A percentile compares a stretch with the other conserved stretches of the same genome.
Conservation (phyloP, 2,113 vertebrate species). For the Phalacrocorax carbo region DNA sequence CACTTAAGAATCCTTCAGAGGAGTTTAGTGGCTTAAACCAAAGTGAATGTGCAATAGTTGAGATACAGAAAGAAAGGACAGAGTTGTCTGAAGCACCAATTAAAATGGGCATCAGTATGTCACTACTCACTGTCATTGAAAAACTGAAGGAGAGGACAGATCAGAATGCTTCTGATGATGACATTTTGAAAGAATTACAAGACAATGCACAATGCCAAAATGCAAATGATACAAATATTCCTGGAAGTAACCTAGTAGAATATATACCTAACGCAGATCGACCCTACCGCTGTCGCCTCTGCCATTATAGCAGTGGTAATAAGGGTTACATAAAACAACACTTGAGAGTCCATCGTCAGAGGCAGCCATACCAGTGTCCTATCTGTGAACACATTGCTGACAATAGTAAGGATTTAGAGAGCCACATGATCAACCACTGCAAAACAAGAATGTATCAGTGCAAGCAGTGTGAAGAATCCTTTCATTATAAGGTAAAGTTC, state of each 20-base stretch:
- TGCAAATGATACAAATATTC: not conserved
- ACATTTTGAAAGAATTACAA: constrained; percentile 92
- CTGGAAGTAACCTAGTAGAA: constrained; percentile 82
- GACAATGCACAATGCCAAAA: constrained; percentile 90
- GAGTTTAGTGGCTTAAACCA: constrained; percentile 68
- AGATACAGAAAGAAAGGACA: constrained; percentile 74
- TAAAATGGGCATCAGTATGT: constrained; percentile 94
- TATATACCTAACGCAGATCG: constrained; percentile 83
- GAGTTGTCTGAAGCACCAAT: constrained; percentile 81
- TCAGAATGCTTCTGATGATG: constrained; percentile 93
- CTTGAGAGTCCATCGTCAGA: constrained; percentile 89
- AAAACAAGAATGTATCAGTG: constrained; percentile 91
- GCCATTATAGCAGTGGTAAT: constrained; percentile 91
- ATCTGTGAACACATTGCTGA: constrained; percentile 93
- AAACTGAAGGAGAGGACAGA: constrained; percentile 92
- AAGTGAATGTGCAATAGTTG: constrained; percentile 71
- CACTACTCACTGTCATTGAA: constrained; percentile 94
- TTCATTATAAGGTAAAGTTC: constrained; percentile 90
- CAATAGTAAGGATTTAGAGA: constrained; percentile 89
- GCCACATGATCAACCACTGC: constrained; percentile 96
- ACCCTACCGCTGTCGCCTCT: constrained; percentile 92
- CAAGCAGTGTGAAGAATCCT: constrained; percentile 86
- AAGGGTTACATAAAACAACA: constrained; percentile 98
- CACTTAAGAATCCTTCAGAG: constrained; percentile 63
- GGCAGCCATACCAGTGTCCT: constrained; percentile 94